Percentiles rank a stretch among this genome's conserved stretches.
phyloP scores from a whole-genome alignment of 2,888 invertebrate genomes.

The Brachycybe producta region DNA sequence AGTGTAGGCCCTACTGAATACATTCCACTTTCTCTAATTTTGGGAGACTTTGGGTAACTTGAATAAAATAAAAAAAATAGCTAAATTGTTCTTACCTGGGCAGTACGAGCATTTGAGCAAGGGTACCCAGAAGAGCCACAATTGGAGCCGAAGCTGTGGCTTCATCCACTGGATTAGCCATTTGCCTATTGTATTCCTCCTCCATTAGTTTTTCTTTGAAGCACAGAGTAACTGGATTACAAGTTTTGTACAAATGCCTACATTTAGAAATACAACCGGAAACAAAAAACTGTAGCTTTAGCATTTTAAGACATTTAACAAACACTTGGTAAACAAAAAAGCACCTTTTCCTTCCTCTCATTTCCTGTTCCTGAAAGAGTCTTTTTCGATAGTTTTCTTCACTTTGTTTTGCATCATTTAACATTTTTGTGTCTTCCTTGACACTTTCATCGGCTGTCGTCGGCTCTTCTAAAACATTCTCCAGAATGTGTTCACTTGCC shows the following conservation, averaged over 20 bases:
- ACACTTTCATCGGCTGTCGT: conserved; percentile 12
- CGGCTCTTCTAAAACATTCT: conserved; percentile 1
- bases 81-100: conserved; percentile 38
- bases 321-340: too few species aligned
- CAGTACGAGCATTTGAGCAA: conserved; percentile 43
- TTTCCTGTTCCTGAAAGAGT: too few species aligned
- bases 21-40: too few species aligned
- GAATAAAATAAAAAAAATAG: conserved; percentile 3
- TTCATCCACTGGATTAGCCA: conserved; percentile 29
- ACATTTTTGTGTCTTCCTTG: too few species aligned
- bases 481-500: neutral
- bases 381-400: too few species aligned
- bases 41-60: conserved; percentile 1
- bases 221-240: conserved; percentile 48
- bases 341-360: too few species aligned
- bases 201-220: conserved; percentile 55
- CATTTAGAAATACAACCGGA: neutral
- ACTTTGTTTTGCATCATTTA: too few species aligned
- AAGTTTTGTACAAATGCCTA: conserved; percentile 53
- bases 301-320: too few species aligned
- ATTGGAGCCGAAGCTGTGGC: conserved; percentile 30
- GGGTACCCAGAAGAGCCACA: conserved; percentile 29
- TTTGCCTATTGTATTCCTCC: conserved; percentile 44
- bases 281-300: neutral
- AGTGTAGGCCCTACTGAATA: too few species aligned